A percentile compares a stretch with the other conserved stretches of the same genome.
These are phyloP conservation scores for Gibbula magus DNA, from an alignment of 2,888 invertebrate species.

Conservation along the genomic window DNA sequence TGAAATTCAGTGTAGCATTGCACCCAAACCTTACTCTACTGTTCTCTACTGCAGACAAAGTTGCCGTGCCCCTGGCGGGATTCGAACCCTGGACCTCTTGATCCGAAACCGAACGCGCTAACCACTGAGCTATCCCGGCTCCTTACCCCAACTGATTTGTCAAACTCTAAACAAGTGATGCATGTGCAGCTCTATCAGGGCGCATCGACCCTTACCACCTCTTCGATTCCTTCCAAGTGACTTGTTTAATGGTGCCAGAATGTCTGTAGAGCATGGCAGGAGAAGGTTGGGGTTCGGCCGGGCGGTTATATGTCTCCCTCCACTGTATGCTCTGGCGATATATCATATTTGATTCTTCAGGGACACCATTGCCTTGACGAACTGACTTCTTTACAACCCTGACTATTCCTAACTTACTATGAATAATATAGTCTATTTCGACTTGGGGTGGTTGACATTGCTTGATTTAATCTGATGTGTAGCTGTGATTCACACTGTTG, in stretches of 20 bases:
- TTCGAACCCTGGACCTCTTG: no score
- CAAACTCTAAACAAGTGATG: slow-evolving; percentile 18
- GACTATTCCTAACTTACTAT: no score
- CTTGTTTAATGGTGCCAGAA: not conserved
- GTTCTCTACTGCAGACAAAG: no score
- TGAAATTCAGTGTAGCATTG: no score
- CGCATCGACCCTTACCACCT: not conserved
- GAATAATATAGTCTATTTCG: not conserved
- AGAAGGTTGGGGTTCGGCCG: not conserved
- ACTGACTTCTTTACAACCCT: no score
- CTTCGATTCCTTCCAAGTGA: not conserved
- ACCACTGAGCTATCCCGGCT: no score
- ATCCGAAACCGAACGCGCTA: no score
- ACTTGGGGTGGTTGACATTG: not conserved
- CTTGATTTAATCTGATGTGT: not conserved
- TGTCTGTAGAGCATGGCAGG: not conserved
- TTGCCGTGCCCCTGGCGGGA: no score
- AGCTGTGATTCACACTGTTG: not conserved
- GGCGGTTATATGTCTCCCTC: not conserved
- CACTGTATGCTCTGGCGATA: not conserved
- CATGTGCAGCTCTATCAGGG: slow-evolving; percentile 10
- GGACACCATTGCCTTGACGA: not conserved
- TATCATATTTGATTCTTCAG: not conserved
- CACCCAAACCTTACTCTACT: no score
- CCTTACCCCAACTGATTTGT: slow-evolving; percentile 9